Evolutionary conservation across 2,888 invertebrate genomes (phyloP), one percentile per base, ranked within the genome.

Genomic region (Lochmaea crataegi): DNA sequence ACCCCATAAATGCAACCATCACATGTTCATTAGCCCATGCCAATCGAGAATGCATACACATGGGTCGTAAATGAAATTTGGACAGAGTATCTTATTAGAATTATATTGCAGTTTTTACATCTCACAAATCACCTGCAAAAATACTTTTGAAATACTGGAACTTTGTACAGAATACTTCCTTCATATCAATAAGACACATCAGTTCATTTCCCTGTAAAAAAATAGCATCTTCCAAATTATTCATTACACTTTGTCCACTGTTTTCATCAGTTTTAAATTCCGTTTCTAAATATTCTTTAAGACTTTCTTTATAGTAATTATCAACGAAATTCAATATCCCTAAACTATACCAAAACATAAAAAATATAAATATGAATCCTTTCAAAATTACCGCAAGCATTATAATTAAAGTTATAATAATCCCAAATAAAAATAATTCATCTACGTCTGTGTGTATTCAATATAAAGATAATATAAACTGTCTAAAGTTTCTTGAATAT

Each of bases 321-420:
- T 94, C 92, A 80, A 94, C 93, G 87, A 94, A 88, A 78, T 89
- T 90, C 90, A 93, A 92, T 68, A 94, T 89, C 77, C 90, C 90
- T 42, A 90, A 82, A 68, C 92, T 91, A 85, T 94, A 94, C 92
- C 93, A 93, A 71, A 90, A 86, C 79, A 95, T 88, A n/a, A 94
- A 88, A 51, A 90, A 88, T 6, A 94, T 78, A 1, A 94, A 89
- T 79, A 93, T 88, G 73, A 92, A 84, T 14, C 92, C 89, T 76
- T 93, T 91, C 79, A 93, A 88, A 56, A 91, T 82, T 53, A 92
- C 82, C 0, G 89, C 90, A 77, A 94, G 85, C 93, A 93, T 93
- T 80, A 82, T 87, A n/a, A 16, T 14, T 45, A 12, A 4, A 45
- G 10, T 11, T 41, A 45, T 14, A 45, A 14, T 12, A 42, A 42